Evolutionary conservation across 2,888 invertebrate genomes (phyloP).

Genomic region (Ashinkailepas kermadecensis): DNA sequence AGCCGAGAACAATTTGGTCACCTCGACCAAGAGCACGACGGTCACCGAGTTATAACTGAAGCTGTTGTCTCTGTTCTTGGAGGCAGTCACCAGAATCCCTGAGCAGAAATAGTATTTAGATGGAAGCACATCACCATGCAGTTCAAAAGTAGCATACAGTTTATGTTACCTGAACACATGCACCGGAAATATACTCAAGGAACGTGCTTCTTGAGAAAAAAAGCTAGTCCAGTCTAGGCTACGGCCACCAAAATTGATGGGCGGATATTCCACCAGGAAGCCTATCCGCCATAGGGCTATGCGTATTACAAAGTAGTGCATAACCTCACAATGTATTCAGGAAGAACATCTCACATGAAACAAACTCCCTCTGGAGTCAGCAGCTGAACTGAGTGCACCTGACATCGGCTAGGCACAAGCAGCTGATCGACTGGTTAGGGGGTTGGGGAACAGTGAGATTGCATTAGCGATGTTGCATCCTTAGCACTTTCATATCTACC

Average conservation of each 20-base stretch:
- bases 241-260: neutral
- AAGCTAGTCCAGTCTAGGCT: neutral
- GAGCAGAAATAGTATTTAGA: conserved; percentile 36
- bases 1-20: conserved; percentile 71
- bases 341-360: too few relatives aligned
- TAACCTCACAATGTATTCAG: too few relatives aligned
- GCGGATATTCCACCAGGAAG: too few relatives aligned
- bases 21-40: conserved; percentile 80
- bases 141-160: neutral
- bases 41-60: conserved; percentile 82
- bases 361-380: too few relatives aligned
- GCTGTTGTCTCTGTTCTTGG: conserved; percentile 67
- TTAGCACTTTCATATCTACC: too few relatives aligned
- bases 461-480: too few relatives aligned
- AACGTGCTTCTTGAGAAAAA: neutral
- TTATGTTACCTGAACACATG: neutral
- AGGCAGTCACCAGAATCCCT: conserved; percentile 88
- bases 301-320: neutral
- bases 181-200: neutral
- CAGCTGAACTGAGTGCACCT: too few relatives aligned
- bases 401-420: too few relatives aligned
- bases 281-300: too few relatives aligned
- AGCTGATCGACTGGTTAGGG: too few relatives aligned
- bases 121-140: neutral
- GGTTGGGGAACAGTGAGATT: too few relatives aligned